Conservation (phyloP, 1,140 invertebrate genomes). For the Chrysomallon squamiferum region DNA sequence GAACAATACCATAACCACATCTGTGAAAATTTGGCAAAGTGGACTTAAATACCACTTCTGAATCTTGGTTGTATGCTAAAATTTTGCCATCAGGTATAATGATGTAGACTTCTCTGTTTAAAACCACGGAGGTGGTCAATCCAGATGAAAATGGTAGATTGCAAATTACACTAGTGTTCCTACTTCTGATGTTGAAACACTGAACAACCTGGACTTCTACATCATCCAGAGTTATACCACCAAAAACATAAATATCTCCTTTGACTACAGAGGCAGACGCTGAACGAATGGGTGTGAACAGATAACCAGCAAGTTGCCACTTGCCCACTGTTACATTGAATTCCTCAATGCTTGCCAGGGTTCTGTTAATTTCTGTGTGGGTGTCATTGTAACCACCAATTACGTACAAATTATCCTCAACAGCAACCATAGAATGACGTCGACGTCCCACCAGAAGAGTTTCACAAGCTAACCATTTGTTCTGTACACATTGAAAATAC, state of each 20-base stretch:
- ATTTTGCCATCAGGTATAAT: conserved; percentile 41
- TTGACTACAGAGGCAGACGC: conserved; percentile 40
- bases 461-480: conserved; percentile 37
- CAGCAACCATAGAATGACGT: conserved; percentile 41
- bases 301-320: conserved; percentile 40
- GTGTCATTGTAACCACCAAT: conserved; percentile 19
- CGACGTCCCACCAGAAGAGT: conserved; percentile 30
- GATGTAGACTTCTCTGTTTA: conserved; percentile 38
- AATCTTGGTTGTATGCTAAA: conserved; percentile 17
- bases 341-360: conserved; percentile 42
- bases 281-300: conserved; percentile 36
- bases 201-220: conserved; percentile 42
- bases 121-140: conserved; percentile 34
- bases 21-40: conserved; percentile 31
- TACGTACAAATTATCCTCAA: conserved; percentile 10
- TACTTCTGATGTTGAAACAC: conserved; percentile 37
- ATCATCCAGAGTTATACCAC: conserved; percentile 41
- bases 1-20: conserved; percentile 44
- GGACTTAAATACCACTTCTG: conserved; percentile 10
- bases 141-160: conserved; percentile 43
- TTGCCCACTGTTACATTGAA: conserved; percentile 38
- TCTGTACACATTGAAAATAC: conserved; percentile 40
- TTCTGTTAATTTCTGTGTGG: conserved; percentile 12
- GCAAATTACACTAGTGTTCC: conserved; percentile 30
- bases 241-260: conserved; percentile 45